These are phyloP conservation scores for Amazona guildingii DNA, from an alignment of 2,113 vertebrate species.

Conservation along the genomic window DNA sequence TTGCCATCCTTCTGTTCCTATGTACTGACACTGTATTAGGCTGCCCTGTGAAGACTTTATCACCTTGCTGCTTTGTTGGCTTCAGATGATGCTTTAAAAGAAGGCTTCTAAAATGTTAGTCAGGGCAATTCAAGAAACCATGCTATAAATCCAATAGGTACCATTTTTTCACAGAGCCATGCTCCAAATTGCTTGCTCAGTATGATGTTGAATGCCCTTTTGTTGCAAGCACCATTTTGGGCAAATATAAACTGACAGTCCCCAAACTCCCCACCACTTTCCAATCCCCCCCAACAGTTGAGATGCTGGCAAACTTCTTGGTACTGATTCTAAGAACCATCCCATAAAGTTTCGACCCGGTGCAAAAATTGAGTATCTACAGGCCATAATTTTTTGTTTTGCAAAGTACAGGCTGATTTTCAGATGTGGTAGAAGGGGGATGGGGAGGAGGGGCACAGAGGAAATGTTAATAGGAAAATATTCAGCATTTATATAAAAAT, in stretches of 20 bases:
- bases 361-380: background rate
- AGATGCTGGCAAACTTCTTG: background rate
- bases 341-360: background rate
- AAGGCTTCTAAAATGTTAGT: background rate
- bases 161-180: background rate
- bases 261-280: background rate
- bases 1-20: background rate
- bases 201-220: background rate
- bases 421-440: background rate
- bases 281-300: background rate
- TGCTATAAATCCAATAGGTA: background rate
- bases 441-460: background rate
- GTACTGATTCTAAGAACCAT: background rate
- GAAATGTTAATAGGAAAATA: background rate
- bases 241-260: background rate
- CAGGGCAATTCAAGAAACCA: background rate
- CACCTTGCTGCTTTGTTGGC: background rate
- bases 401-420: background rate
- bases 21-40: background rate
- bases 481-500: background rate
- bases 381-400: background rate
- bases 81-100: background rate
- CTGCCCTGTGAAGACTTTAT: background rate
- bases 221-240: background rate
- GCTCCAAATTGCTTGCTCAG: background rate